Evolutionary conservation across 2,888 invertebrate genomes (phyloP), one percentile per base, ranked within the genome.

Genomic region (Drymonia ruficornis): DNA sequence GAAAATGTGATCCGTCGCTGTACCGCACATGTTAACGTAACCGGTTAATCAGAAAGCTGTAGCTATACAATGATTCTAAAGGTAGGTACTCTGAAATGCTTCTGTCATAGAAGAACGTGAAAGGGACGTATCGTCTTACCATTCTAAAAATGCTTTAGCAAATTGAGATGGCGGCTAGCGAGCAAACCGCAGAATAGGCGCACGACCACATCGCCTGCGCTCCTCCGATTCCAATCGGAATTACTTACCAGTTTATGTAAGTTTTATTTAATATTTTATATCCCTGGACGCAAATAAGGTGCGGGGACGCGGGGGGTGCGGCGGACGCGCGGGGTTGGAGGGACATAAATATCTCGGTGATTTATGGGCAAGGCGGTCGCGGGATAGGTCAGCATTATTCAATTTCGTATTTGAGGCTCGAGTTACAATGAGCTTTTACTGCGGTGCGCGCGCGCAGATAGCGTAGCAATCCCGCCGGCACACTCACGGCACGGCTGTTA

Each of bases 361-460:
- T 91, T 92, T 92, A 92, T 87, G 91, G 80, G 74, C 83, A 80
- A 87, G 86, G 89, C 87, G 91, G 92, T 89, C 91, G 91, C 90
- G 87, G 91, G 91, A 92, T 92, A 92, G 92, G 92, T 92, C 91
- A 91, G 91, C 90, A 91, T 92, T 91, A 91, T 92, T 91, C 91
- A 91, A 91, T 91, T 92, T 91, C 90, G 90, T 91, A 91, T 92
- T 92, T 90, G 90, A 91, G 84, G 83, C 86, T 91, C 89, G 83
- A 80, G 86, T 91, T 91, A 91, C 92, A 91, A 91, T 90, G 89
- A 91, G 91, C 87, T 91, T 89, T 91, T 89, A 91, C 89, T 84
- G 85, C 81, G 80, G 81, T 74, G 84, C 84, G 86, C 81, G 81
- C 81, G 80, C 84, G 86, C 86, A 89, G 89, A 89, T 89, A 89